A percentile compares a stretch with the other conserved stretches of the same genome.
These are phyloP conservation scores for Sciurus carolinensis DNA, from an alignment of 2,797 vertebrate species.

Conservation along the genomic window DNA sequence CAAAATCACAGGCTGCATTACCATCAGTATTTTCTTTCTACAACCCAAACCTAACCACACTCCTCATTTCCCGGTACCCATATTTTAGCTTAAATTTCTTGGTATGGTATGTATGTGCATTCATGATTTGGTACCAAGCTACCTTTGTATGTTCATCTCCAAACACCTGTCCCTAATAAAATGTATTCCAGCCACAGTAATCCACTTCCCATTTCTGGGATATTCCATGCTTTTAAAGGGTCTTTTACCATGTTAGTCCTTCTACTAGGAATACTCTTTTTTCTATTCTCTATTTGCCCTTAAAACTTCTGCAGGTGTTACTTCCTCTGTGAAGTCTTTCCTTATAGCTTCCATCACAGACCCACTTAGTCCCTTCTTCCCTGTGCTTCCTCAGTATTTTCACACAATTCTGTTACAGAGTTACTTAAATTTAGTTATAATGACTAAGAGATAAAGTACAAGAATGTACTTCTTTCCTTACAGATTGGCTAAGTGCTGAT, in stretches of 20 bases:
- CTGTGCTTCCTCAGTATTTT: not conserved
- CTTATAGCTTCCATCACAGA: not conserved
- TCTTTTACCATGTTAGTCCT: not conserved
- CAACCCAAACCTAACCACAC: not conserved
- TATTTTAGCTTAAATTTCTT: conserved; percentile 24
- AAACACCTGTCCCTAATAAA: conserved; percentile 7
- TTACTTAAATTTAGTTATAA: conserved; percentile 21
- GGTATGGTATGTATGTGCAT: not conserved
- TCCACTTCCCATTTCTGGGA: not conserved
- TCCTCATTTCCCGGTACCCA: not conserved
- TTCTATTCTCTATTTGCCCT: not conserved
- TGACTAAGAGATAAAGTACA: not conserved
- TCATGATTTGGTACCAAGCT: conserved; percentile 11
- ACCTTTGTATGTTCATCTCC: not conserved
- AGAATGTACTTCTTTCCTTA: not conserved
- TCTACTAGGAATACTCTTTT: not conserved
- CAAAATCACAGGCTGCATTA: conserved; percentile 29
- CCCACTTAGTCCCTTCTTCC: not conserved
- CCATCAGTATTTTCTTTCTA: conserved; percentile 29
- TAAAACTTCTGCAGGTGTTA: not conserved
- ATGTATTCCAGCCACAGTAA: not conserved
- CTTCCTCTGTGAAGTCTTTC: not conserved
- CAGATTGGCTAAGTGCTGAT: not conserved
- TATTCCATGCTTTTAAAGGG: not conserved
- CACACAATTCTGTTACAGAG: not conserved